Evolutionary conservation across 2,888 invertebrate species (phyloP), one percentile per base, ranked within the genome.

Genomic region (Isotomurus palustris): DNA sequence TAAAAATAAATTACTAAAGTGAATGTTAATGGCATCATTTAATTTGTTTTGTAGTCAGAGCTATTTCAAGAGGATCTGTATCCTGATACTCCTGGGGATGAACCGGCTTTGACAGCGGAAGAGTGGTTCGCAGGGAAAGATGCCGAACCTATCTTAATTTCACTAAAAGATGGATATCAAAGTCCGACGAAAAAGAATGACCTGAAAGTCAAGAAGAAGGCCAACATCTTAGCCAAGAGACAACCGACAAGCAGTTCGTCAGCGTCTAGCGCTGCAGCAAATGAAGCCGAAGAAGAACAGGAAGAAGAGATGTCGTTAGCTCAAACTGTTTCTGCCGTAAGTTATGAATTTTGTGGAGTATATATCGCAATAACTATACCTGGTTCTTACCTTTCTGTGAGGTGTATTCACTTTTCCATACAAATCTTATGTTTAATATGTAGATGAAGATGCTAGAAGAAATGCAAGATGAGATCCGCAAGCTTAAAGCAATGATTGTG

Each of bases 11-110:
- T 24, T 19, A 25, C 12, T 35, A 19, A 52, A 32, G 29, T 28
- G 19, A 32, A 32, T 32, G 8, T 10, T 44, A 19, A 29, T 38
- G n/a, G 2, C 1, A 29, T 58, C 48, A 58, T 45, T 22, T 48
- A 8, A 35, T 43, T 53, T 3, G 17, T 21, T 24, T 58, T 58
- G 32, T 32, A 84, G 83, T 93, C 94, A 63, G 94, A 94, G 78
- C 82, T 91, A 72, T 96, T 96, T 81, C 96, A 96, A 79, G 93
- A 94, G 76, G 96, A 96, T 78, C 80, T 97, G 66, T 97, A 93
- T 77, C 96, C 96, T 0, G 94, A 95, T 75, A 95, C 96, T 6
- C 79, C 91, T 19, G 91, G 93, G 53, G 91, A 93, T 73, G 88
- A 88, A 62, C 87, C 94, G 5, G 88, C 91, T 14, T 79, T 88